Evolutionary conservation across 2,797 vertebrate genomes (phyloP).

Genomic region (Clarias laeviceps): DNA sequence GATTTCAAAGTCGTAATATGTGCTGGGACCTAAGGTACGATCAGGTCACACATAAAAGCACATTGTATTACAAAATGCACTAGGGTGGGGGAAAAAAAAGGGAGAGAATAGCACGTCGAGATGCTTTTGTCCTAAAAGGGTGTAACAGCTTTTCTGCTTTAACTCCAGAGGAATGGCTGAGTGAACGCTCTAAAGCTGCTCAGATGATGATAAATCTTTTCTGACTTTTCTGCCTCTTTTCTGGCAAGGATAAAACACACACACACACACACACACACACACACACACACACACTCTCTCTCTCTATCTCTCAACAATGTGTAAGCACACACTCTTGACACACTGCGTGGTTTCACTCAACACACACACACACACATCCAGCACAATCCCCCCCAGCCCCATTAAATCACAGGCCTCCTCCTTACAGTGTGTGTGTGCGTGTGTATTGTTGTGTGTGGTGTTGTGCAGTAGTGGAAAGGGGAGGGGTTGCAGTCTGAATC

Average conservation of each 20-base stretch:
- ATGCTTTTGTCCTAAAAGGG: conserved; percentile 18
- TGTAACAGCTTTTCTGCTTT: conserved; percentile 8
- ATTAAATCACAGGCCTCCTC: conserved; percentile 42
- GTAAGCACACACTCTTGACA: conserved; percentile 26
- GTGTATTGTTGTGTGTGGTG: conserved; percentile 54
- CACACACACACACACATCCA: background rate
- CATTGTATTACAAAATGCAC: background rate
- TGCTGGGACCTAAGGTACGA: background rate
- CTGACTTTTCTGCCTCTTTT: conserved; percentile 30
- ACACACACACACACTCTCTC: too few species aligned
- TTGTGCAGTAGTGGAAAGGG: conserved; percentile 52
- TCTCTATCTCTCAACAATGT: background rate
- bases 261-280: background rate
- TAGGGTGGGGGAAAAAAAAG: background rate
- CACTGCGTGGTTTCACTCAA: background rate
- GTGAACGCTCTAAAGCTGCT: conserved; percentile 19
- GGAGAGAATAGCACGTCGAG: background rate
- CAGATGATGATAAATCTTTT: conserved; percentile 23
- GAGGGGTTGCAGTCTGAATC: conserved; percentile 77
- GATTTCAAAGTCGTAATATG: background rate
- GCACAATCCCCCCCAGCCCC: conserved; percentile 39
- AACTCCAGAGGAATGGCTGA: conserved; percentile 21
- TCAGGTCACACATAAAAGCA: background rate
- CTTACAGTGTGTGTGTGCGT: conserved; percentile 46
- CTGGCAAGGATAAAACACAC: background rate